Evolutionary conservation across 2,113 vertebrate genomes (phyloP).

Genomic region (Lanius ludovicianus): DNA sequence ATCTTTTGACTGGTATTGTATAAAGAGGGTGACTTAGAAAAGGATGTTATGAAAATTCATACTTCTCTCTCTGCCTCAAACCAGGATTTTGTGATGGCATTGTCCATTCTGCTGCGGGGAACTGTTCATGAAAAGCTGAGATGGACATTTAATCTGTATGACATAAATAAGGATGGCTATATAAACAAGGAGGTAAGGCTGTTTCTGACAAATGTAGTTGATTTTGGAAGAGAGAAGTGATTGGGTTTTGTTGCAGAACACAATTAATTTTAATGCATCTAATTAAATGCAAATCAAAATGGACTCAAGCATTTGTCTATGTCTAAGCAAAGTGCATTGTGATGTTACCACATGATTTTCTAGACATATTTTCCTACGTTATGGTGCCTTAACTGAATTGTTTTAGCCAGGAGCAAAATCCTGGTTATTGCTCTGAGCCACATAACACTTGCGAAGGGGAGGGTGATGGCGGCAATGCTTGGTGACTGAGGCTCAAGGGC

Average conservation of each 20-base stretch:
- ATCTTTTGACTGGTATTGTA: not conserved
- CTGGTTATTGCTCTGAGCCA: not conserved
- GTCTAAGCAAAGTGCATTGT: not conserved
- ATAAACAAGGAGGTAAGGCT: constrained; percentile 93
- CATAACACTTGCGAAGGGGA: not conserved
- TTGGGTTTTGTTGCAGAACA: not conserved
- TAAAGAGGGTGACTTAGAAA: not conserved
- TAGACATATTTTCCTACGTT: not conserved
- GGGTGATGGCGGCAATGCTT: rapidly evolving
- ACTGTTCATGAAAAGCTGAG: constrained; percentile 91
- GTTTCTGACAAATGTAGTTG: not conserved
- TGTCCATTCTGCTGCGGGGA: constrained; percentile 91
- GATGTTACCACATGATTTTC: not conserved
- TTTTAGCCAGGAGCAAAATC: not conserved
- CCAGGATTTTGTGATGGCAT: constrained; percentile 93
- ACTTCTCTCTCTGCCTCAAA: not conserved
- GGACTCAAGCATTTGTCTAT: not conserved
- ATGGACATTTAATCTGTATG: constrained; percentile 97
- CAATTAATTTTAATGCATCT: not conserved
- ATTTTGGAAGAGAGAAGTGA: not conserved
- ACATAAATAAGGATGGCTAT: constrained; percentile 95
- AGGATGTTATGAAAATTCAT: not conserved
- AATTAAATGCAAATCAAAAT: not conserved
- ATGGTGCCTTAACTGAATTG: not conserved
- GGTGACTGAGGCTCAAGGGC: not conserved